phyloP scores from a whole-genome alignment of 2,888 invertebrate species.

The Atethmia centrago region DNA sequence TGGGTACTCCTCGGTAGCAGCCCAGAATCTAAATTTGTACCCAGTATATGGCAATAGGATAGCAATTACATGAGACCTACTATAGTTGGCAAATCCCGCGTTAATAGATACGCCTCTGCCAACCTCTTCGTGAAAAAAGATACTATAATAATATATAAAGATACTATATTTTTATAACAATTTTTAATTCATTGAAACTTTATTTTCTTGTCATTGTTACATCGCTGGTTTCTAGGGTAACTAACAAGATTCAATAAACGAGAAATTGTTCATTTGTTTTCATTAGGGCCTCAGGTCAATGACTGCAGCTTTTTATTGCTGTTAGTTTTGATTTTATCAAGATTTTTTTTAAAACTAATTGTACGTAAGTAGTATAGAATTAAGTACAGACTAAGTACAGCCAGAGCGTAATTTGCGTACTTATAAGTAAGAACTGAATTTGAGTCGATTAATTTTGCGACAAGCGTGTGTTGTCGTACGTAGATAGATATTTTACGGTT shows the following conservation, averaged over 20 bases:
- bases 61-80: no score
- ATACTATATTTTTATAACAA: no score
- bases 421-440: background rate
- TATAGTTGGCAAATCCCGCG: no score
- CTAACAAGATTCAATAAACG: conserved; percentile 12
- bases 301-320: conserved; percentile 12
- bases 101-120: no score
- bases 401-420: no score
- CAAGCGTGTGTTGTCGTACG: background rate
- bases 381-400: background rate
- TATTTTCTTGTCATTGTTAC: background rate
- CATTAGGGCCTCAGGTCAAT: conserved; percentile 19
- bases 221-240: background rate
- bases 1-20: no score
- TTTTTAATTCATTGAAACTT: background rate
- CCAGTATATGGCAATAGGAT: no score
- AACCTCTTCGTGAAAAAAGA: no score
- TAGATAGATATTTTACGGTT: background rate
- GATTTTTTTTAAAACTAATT: background rate
- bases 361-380: no score
- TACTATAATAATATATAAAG: no score
- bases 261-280: conserved; percentile 24
- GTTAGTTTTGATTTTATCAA: background rate
- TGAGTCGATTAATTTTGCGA: background rate
- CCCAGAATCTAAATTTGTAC: no score